Evolutionary conservation across 2,888 invertebrate genomes (phyloP).

Genomic region (Trissolcus japonicus): DNA sequence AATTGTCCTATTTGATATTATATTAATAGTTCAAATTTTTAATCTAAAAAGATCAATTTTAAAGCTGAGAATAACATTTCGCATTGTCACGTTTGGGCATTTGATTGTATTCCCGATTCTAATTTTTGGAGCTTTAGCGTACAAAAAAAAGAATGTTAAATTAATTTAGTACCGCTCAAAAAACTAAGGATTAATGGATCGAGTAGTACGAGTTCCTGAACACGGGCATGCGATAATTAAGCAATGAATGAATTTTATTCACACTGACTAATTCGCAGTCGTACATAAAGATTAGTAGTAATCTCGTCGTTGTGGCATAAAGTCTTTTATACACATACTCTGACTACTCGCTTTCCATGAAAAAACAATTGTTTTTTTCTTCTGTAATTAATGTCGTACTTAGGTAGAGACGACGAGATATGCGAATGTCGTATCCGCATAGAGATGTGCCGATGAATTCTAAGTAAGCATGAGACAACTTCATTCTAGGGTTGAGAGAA

Average conservation of each 20-base stretch:
- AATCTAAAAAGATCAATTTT: neutral
- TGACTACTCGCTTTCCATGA: constrained; percentile 48
- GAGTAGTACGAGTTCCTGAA: constrained; percentile 29
- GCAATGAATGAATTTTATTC: constrained; percentile 59
- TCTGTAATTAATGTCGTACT: constrained; percentile 58
- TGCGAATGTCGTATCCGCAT: constrained; percentile 55
- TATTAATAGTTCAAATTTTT: neutral
- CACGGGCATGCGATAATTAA: constrained; percentile 46
- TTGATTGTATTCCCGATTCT: neutral
- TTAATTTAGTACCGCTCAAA: neutral
- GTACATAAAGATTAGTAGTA: constrained; percentile 59
- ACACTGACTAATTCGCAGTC: constrained; percentile 56
- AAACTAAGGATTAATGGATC: constrained; percentile 33
- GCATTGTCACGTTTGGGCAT: neutral
- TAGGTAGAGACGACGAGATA: constrained; percentile 58
- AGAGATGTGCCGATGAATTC: constrained; percentile 57
- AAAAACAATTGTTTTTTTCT: constrained; percentile 59
- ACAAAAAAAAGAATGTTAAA: neutral
- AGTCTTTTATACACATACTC: constrained; percentile 57
- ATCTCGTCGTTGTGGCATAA: constrained; percentile 59
- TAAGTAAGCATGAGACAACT: constrained; percentile 58
- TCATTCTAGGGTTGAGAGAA: constrained; percentile 56
- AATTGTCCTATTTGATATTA: neutral
- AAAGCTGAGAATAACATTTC: neutral
- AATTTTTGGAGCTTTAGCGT: neutral